A percentile compares a stretch with the other conserved stretches of the same genome.
Evolutionary conservation across 2,113 vertebrate genomes (phyloP).

Genomic region (Paratilapia polleni): DNA sequence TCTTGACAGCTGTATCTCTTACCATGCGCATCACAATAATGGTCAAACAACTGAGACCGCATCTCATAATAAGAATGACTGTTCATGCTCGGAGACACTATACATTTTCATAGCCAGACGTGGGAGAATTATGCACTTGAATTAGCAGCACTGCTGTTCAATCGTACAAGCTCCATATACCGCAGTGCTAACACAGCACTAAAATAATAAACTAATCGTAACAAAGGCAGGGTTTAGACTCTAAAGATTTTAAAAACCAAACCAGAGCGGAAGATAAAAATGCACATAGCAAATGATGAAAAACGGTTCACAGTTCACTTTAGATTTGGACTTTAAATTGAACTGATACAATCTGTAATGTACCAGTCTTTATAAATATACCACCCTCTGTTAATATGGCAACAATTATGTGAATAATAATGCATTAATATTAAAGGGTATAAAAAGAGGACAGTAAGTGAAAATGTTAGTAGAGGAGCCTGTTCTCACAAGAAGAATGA

Average conservation of each 20-base stretch:
- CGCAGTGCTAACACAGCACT: background rate
- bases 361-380: background rate
- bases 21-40: slow-evolving; percentile 42
- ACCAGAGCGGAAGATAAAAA: background rate
- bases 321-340: background rate
- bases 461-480: background rate
- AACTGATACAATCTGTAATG: background rate
- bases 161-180: background rate
- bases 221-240: background rate
- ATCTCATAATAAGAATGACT: slow-evolving; percentile 31
- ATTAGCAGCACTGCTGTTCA: slow-evolving; percentile 22
- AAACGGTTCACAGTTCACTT: background rate
- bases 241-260: background rate
- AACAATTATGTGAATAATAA: background rate
- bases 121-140: slow-evolving; percentile 37
- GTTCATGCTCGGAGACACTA: slow-evolving; percentile 22
- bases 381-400: background rate
- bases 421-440: background rate
- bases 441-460: background rate
- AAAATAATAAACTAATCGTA: slow-evolving; percentile 20
- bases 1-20: slow-evolving; percentile 53
- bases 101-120: slow-evolving; percentile 28
- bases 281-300: background rate
- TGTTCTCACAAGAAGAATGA: background rate
- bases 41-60: slow-evolving; percentile 40